A percentile compares a stretch with the other conserved stretches of the same genome.
These are phyloP conservation scores for Recurvirostra avosetta DNA, from an alignment of 2,113 vertebrate genomes.

Conservation along the genomic window DNA sequence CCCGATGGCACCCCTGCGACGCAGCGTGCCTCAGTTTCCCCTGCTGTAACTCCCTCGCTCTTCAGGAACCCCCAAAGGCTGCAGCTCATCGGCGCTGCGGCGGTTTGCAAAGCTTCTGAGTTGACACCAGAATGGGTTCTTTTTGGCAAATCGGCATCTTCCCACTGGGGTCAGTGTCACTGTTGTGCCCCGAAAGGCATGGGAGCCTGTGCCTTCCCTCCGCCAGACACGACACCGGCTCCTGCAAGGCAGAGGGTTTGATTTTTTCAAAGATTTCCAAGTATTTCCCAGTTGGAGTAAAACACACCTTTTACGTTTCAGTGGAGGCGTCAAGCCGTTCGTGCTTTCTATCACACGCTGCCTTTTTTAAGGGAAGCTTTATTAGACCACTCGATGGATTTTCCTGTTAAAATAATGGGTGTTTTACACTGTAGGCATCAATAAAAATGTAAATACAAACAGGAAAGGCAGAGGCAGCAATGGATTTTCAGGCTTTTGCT, in stretches of 20 bases:
- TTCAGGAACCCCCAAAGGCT: no score
- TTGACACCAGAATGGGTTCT: not conserved
- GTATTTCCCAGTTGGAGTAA: not conserved
- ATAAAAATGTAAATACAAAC: slow-evolving; percentile 25
- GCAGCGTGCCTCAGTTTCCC: no score
- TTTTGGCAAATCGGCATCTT: not conserved
- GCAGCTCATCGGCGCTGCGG: no score
- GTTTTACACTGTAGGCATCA: not conserved
- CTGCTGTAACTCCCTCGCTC: no score
- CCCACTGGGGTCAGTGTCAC: rapidly evolving
- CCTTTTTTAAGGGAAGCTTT: not conserved
- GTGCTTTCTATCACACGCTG: not conserved
- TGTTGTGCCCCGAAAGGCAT: rapidly evolving
- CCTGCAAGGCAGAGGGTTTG: not conserved
- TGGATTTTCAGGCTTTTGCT: not conserved
- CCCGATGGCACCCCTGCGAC: no score
- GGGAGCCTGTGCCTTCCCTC: rapidly evolving
- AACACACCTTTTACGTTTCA: not conserved
- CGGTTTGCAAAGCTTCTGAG: no score
- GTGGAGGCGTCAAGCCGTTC: not conserved
- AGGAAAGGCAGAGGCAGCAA: rapidly evolving
- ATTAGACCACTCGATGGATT: not conserved
- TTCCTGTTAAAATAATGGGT: slow-evolving; percentile 44
- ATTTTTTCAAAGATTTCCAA: not conserved
- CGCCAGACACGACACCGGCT: not conserved